Evolutionary conservation across 2,888 invertebrate genomes (phyloP).

Genomic region (Augiades crinisus): DNA sequence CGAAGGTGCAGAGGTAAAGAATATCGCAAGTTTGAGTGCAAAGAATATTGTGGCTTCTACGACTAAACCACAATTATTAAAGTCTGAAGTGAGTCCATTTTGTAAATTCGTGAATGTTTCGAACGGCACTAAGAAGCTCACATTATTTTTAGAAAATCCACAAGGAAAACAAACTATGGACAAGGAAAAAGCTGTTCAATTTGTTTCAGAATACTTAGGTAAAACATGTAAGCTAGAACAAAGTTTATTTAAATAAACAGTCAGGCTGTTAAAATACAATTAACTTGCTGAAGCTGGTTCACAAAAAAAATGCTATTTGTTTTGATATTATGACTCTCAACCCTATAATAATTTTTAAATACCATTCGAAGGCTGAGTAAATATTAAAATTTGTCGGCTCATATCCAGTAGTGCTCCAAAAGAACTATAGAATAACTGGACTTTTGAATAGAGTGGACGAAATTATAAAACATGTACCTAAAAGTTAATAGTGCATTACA

Average conservation of each 20-base stretch:
- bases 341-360: background rate
- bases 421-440: no score
- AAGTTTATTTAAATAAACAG: conserved; percentile 35
- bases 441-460: no score
- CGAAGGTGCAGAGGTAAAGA: conserved; percentile 61
- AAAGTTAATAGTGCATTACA: no score
- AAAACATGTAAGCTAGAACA: conserved; percentile 18
- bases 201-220: conserved; percentile 54
- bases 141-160: conserved; percentile 87
- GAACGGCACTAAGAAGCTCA: conserved; percentile 74
- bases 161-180: conserved; percentile 60
- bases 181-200: conserved; percentile 50
- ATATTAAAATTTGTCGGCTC: background rate
- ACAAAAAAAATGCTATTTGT: no score
- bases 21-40: conserved; percentile 61
- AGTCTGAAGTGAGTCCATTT: conserved; percentile 62
- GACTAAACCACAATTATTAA: conserved; percentile 48
- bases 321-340: no score
- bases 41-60: conserved; percentile 72
- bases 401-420: no score
- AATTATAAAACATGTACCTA: no score
- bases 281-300: no score
- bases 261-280: background rate
- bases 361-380: background rate
- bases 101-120: conserved; percentile 84